These are phyloP conservation scores for Actinia tenebrosa DNA, from an alignment of 64 coral and sea anemone genomes.

Conservation along the genomic window DNA sequence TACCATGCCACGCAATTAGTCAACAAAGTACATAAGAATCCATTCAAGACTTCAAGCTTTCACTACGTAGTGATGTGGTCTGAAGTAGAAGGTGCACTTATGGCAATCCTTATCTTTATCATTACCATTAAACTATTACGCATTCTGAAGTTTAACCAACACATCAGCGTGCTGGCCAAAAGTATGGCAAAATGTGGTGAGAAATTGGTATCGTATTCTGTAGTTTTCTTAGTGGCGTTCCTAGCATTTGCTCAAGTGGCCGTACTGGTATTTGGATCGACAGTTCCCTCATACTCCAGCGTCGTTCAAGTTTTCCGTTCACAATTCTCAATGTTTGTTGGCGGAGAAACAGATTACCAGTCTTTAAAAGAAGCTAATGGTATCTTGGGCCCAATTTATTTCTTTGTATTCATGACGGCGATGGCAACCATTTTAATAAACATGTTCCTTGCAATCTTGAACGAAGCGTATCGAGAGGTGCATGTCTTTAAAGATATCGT, in stretches of 20 bases:
- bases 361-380: conserved; percentile 44
- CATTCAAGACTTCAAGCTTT: conserved; percentile 86
- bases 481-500: conserved; percentile 56
- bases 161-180: conserved; percentile 62
- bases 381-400: conserved; percentile 69
- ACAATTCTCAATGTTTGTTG: conserved; percentile 82
- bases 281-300: conserved; percentile 52
- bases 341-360: conserved; percentile 56
- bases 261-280: conserved; percentile 69
- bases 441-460: conserved; percentile 91
- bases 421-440: conserved; percentile 85
- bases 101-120: conserved; percentile 72
- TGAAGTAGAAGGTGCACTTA: conserved; percentile 70
- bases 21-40: conserved; percentile 64
- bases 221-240: conserved; percentile 76
- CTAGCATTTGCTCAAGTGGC: conserved; percentile 80
- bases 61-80: conserved; percentile 87
- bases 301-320: conserved; percentile 64
- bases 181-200: conserved; percentile 66
- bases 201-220: conserved; percentile 69
- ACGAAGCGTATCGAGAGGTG: conserved; percentile 75
- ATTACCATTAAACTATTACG: conserved; percentile 81
- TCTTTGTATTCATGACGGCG: conserved; percentile 70
- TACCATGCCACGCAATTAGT: conserved; percentile 72
- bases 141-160: conserved; percentile 83